Percentiles rank a stretch among this genome's conserved stretches.
phyloP scores from a whole-genome alignment of 2,113 vertebrate species.

The Vulpes ferrilata region DNA sequence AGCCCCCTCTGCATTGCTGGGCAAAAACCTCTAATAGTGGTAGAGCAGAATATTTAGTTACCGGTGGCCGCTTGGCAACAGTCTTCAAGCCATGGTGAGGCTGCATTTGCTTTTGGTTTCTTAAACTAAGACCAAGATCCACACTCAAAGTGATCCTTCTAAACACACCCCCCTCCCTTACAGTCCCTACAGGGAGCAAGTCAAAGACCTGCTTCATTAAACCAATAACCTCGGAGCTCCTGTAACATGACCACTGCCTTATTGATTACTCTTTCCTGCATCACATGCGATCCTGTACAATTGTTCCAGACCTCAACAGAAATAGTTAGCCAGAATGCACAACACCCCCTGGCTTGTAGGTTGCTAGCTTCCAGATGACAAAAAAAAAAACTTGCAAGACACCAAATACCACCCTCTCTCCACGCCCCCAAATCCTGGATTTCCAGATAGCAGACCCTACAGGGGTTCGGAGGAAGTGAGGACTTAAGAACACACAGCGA shows the following conservation, averaged over 20 bases:
- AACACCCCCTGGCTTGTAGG: neutral
- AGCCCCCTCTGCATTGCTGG: conserved; percentile 59
- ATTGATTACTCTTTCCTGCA: conserved; percentile 42
- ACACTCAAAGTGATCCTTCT: conserved; percentile 44
- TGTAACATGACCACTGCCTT: neutral
- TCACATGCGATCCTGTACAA: conserved; percentile 45
- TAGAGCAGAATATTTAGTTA: neutral
- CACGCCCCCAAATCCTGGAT: neutral
- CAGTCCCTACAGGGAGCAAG: conserved; percentile 25
- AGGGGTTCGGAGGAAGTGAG: neutral
- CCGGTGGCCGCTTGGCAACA: neutral
- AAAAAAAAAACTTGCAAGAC: neutral
- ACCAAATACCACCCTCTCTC: neutral
- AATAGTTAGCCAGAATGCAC: conserved; percentile 45
- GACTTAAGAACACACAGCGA: neutral
- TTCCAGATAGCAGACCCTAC: conserved; percentile 22
- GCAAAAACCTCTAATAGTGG: neutral
- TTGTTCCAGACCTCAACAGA: conserved; percentile 45
- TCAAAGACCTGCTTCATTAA: conserved; percentile 61
- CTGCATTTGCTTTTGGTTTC: conserved; percentile 51
- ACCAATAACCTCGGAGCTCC: conserved; percentile 63
- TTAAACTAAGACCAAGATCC: conserved; percentile 63
- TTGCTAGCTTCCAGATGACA: neutral
- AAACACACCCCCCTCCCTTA: conserved; percentile 29
- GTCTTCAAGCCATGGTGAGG: conserved; percentile 14